phyloP scores from a whole-genome alignment of 2,113 vertebrate species.

The Apeltes quadracus region DNA sequence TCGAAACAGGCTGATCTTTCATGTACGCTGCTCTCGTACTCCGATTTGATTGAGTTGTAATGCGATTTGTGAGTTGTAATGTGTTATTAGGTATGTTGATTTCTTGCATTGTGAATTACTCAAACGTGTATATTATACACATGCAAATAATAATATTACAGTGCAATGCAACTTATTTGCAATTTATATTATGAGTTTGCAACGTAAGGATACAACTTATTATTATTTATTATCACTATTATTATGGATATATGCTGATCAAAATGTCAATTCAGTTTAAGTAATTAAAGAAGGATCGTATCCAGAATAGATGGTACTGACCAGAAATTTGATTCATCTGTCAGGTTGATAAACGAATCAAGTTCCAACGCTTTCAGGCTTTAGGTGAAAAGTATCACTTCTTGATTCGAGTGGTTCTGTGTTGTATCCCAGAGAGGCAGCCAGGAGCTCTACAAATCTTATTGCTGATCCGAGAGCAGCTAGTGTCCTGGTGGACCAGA shows the following conservation, averaged over 20 bases:
- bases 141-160: background rate
- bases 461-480: conserved; percentile 32
- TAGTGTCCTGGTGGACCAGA: conserved; percentile 30
- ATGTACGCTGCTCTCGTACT: too few relatives aligned
- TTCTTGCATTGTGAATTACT: background rate
- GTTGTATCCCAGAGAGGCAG: background rate
- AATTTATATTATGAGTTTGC: background rate
- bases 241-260: background rate
- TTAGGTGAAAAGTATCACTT: background rate
- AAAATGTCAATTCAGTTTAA: background rate
- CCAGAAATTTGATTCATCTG: background rate
- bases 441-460: conserved; percentile 14
- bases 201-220: background rate
- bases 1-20: too few relatives aligned
- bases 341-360: background rate
- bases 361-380: background rate
- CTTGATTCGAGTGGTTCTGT: conserved; percentile 2
- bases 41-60: background rate
- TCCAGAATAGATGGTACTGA: background rate
- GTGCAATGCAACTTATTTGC: background rate
- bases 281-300: background rate
- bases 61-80: too few relatives aligned
- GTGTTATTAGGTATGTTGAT: background rate
- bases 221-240: too few relatives aligned
- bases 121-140: background rate